phyloP scores from a whole-genome alignment of 2,888 invertebrate genomes.

The Diarsia brunnea region DNA sequence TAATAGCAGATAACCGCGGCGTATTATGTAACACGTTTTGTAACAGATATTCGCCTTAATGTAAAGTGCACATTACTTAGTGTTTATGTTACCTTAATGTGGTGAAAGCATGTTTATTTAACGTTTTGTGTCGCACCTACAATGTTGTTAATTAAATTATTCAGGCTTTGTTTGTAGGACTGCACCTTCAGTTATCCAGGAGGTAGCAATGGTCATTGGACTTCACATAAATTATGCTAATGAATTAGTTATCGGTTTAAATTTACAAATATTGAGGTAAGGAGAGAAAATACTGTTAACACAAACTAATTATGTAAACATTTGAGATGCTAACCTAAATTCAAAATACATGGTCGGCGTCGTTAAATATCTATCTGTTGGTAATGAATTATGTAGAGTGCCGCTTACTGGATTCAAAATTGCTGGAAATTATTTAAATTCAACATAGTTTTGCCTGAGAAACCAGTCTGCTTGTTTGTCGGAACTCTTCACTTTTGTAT shows the following conservation, averaged over 20 bases:
- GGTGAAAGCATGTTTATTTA: slow-evolving; percentile 47
- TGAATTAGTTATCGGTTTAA: slow-evolving; percentile 21
- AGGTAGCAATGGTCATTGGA: slow-evolving; percentile 16
- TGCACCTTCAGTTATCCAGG: slow-evolving; percentile 35
- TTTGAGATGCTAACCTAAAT: slow-evolving; percentile 35
- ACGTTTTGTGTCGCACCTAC: slow-evolving; percentile 38
- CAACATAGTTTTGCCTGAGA: slow-evolving; percentile 60
- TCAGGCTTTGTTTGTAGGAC: slow-evolving; percentile 34
- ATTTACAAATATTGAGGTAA: slow-evolving; percentile 22
- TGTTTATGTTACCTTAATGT: slow-evolving; percentile 62
- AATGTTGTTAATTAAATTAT: slow-evolving; percentile 55
- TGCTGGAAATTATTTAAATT: slow-evolving; percentile 64
- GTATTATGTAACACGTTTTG: slow-evolving; percentile 75
- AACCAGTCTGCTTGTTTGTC: slow-evolving; percentile 57
- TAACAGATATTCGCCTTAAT: slow-evolving; percentile 71
- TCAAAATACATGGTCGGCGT: slow-evolving; percentile 35
- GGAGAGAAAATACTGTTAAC: slow-evolving; percentile 22
- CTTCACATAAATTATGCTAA: slow-evolving; percentile 48
- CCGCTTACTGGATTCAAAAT: slow-evolving; percentile 46
- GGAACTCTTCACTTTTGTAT: slow-evolving; percentile 76
- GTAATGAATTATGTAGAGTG: slow-evolving; percentile 62
- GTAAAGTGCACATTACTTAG: slow-evolving; percentile 63
- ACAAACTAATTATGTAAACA: slow-evolving; percentile 24
- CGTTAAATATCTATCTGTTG: slow-evolving; percentile 40
- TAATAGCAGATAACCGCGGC: slow-evolving; percentile 71